These are phyloP conservation scores for Picus viridis DNA, from an alignment of 2,797 vertebrate genomes.

Conservation along the genomic window DNA sequence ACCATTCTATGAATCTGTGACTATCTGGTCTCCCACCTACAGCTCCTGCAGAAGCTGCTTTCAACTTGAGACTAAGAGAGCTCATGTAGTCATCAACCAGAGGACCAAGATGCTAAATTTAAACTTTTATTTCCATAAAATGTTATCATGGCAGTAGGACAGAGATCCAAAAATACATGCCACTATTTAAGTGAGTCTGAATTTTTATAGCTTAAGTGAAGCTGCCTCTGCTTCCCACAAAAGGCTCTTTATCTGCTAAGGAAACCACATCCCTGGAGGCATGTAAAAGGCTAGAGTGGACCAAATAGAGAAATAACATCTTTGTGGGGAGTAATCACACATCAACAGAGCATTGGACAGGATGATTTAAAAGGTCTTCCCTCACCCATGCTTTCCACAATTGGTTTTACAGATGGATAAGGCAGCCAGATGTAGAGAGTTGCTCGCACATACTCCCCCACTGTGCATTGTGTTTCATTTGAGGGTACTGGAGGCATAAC, in stretches of 20 bases:
- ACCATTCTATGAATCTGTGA: too few species aligned
- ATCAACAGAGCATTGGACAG: neutral
- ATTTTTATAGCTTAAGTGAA: neutral
- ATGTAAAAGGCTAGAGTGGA: neutral
- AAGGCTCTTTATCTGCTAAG: constrained; percentile 14
- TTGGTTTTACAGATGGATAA: neutral
- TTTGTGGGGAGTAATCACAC: neutral
- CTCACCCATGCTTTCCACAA: neutral
- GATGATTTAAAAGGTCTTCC: neutral
- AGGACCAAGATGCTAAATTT: neutral
- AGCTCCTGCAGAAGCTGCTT: neutral
- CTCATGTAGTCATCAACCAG: neutral
- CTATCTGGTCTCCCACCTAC: neutral
- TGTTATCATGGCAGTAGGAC: neutral
- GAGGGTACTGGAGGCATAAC: neutral
- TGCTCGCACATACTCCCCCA: neutral
- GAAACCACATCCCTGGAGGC: constrained; percentile 18
- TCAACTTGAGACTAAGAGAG: neutral
- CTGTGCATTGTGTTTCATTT: neutral
- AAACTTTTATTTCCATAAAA: neutral
- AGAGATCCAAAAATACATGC: neutral
- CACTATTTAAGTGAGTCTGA: neutral
- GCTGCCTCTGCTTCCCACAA: neutral
- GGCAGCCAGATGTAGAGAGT: neutral
- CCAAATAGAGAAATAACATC: neutral